A percentile compares a stretch with the other conserved stretches of the same genome.
These are phyloP conservation scores for Neelides sp. DNA, from an alignment of 1,140 invertebrate genomes.

Conservation along the genomic window DNA sequence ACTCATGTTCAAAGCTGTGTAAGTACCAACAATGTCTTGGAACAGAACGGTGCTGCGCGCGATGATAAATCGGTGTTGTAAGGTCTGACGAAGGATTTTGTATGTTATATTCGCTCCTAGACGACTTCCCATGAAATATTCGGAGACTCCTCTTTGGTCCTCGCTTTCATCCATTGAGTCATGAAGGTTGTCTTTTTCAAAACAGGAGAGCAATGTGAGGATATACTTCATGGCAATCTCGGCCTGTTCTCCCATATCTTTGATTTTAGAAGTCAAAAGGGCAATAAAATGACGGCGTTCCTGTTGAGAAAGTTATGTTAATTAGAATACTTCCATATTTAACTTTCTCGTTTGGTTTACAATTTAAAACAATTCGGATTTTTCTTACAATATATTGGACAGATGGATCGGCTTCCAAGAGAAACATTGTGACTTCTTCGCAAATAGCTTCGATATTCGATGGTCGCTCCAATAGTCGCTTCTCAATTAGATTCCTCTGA, in stretches of 20 bases:
- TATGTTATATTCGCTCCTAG: slow-evolving; percentile 24
- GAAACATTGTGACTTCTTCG: slow-evolving; percentile 17
- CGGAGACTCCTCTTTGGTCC: slow-evolving; percentile 7
- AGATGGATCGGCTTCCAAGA: slow-evolving; percentile 20
- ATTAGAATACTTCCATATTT: too few relatives aligned
- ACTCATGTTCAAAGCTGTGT: slow-evolving; percentile 11
- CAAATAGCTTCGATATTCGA: slow-evolving; percentile 9
- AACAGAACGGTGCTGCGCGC: slow-evolving; percentile 18
- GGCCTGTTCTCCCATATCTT: slow-evolving; percentile 17
- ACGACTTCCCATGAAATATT: slow-evolving; percentile 26
- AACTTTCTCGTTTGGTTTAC: too few relatives aligned
- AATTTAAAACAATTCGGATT: background rate
- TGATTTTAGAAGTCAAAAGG: slow-evolving; percentile 16
- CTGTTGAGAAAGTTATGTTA: too few relatives aligned
- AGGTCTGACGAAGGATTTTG: slow-evolving; percentile 19
- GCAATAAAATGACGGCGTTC: slow-evolving; percentile 25
- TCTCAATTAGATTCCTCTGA: slow-evolving; percentile 17
- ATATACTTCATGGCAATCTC: slow-evolving; percentile 7
- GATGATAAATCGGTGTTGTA: slow-evolving; percentile 24
- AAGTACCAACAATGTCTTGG: slow-evolving; percentile 15
- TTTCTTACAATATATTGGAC: background rate
- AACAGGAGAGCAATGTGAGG: slow-evolving; percentile 4
- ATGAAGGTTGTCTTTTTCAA: slow-evolving; percentile 13
- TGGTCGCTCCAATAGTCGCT: slow-evolving; percentile 5
- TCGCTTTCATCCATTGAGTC: background rate